phyloP scores from a whole-genome alignment of 2,888 invertebrate genomes.

The Agelastica alni region DNA sequence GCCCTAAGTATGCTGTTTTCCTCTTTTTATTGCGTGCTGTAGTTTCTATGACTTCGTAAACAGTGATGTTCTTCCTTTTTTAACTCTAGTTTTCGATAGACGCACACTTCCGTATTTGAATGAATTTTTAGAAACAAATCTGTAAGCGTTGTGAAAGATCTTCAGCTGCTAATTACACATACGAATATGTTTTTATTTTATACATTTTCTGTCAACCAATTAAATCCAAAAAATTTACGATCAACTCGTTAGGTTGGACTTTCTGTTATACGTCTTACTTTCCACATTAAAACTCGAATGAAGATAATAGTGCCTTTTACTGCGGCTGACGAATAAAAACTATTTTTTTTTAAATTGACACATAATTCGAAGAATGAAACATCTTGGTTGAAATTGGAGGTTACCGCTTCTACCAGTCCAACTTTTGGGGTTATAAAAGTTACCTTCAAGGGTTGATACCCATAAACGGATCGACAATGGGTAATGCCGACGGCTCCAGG shows the following conservation, averaged over 20 bases:
- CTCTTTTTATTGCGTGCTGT: too few species aligned
- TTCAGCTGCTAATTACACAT: too few species aligned
- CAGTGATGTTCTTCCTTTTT: too few species aligned
- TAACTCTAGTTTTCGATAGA: too few species aligned
- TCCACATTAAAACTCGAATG: constrained; percentile 16
- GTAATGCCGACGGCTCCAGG: constrained; percentile 1
- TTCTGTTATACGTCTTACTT: constrained; percentile 2
- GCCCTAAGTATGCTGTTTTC: too few species aligned
- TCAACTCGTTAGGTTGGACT: constrained; percentile 13
- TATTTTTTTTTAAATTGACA: constrained; percentile 20
- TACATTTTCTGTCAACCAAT: constrained; percentile 17
- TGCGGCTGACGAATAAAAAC: constrained; percentile 25
- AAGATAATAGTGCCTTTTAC: constrained; percentile 15
- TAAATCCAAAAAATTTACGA: constrained; percentile 20
- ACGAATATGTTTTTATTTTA: too few species aligned
- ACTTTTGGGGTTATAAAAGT: constrained; percentile 32
- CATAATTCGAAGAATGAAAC: constrained; percentile 29
- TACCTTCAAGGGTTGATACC: constrained; percentile 32
- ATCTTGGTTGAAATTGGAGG: constrained; percentile 29
- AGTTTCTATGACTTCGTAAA: too few species aligned
- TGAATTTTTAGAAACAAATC: too few species aligned
- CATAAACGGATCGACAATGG: constrained; percentile 28
- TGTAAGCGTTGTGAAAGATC: too few species aligned
- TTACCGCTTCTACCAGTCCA: constrained; percentile 25
- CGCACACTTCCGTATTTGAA: too few species aligned